Percentiles rank a stretch among this genome's conserved stretches.
Evolutionary conservation across 2,113 vertebrate species (phyloP).

Genomic region (Lophura nycthemera): DNA sequence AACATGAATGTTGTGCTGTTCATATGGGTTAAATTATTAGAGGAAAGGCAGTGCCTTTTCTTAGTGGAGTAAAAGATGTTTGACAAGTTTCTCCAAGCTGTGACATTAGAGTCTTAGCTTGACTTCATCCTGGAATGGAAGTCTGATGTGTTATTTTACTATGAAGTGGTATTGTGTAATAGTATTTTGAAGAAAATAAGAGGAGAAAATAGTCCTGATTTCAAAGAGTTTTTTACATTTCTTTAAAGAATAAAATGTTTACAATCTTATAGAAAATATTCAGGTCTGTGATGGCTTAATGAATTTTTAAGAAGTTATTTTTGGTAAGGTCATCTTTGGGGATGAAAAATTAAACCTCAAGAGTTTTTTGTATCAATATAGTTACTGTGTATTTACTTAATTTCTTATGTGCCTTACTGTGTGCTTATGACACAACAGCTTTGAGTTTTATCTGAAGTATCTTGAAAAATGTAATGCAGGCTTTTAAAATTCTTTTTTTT

Average conservation of each 20-base stretch:
- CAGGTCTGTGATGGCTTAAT: conserved; percentile 84
- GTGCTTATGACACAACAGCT: conserved; percentile 81
- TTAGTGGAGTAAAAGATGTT: not conserved
- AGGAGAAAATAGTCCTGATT: conserved; percentile 60
- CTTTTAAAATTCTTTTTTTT: conserved; percentile 74
- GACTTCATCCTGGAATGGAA: not conserved
- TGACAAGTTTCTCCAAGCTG: conserved; percentile 35
- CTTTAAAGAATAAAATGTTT: conserved; percentile 78
- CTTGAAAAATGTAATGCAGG: conserved; percentile 77
- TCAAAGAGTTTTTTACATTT: conserved; percentile 71
- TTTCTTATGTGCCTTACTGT: conserved; percentile 91
- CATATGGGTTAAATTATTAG: conserved; percentile 37
- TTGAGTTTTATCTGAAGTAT: conserved; percentile 80
- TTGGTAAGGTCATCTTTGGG: conserved; percentile 84
- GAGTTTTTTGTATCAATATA: conserved; percentile 85
- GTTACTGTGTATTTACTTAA: conserved; percentile 84
- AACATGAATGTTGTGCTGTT: not conserved
- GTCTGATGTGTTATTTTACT: not conserved
- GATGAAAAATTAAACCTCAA: conserved; percentile 75
- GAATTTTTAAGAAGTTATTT: conserved; percentile 88
- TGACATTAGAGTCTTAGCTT: conserved; percentile 14
- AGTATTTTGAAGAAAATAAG: conserved; percentile 62
- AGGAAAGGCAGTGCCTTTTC: conserved; percentile 62
- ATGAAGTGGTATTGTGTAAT: conserved; percentile 43
- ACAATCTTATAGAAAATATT: conserved; percentile 83